Evolutionary conservation across 2,888 invertebrate genomes (phyloP).

Genomic region (Fragum sueziense): DNA sequence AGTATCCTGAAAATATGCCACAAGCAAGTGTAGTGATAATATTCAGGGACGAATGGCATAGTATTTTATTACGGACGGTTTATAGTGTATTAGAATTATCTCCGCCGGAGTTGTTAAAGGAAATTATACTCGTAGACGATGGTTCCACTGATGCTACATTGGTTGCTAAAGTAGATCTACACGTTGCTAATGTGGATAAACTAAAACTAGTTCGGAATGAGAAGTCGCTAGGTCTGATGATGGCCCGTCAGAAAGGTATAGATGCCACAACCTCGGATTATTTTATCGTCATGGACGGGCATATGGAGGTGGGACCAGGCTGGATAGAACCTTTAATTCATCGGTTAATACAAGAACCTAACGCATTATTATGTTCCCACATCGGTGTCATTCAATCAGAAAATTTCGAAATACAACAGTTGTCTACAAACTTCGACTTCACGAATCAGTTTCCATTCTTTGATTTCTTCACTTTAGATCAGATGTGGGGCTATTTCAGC

Average conservation of each 20-base stretch:
- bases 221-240: slow-evolving; percentile 52
- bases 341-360: slow-evolving; percentile 54
- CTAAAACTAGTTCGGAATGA: slow-evolving; percentile 42
- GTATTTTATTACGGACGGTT: slow-evolving; percentile 52
- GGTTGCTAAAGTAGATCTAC: slow-evolving; percentile 30
- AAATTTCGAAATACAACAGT: slow-evolving; percentile 31
- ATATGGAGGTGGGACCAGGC: slow-evolving; percentile 57
- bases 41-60: slow-evolving; percentile 59
- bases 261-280: slow-evolving; percentile 40
- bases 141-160: slow-evolving; percentile 45
- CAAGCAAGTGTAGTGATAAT: slow-evolving; percentile 49
- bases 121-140: slow-evolving; percentile 61
- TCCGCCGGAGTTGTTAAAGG: slow-evolving; percentile 45
- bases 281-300: slow-evolving; percentile 61
- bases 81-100: slow-evolving; percentile 58
- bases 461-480: slow-evolving; percentile 39
- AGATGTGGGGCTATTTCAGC: slow-evolving; percentile 43
- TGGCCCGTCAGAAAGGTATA: slow-evolving; percentile 59
- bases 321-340: slow-evolving; percentile 62
- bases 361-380: slow-evolving; percentile 54
- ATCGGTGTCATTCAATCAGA: slow-evolving; percentile 51
- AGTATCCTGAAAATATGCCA: slow-evolving; percentile 36
- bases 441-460: slow-evolving; percentile 35
- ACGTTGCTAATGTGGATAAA: slow-evolving; percentile 46
- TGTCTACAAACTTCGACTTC: slow-evolving; percentile 32